Base-by-base conservation (phyloP, 2,113 vertebrate genomes). In the Ploceus nigricollis region DNA sequence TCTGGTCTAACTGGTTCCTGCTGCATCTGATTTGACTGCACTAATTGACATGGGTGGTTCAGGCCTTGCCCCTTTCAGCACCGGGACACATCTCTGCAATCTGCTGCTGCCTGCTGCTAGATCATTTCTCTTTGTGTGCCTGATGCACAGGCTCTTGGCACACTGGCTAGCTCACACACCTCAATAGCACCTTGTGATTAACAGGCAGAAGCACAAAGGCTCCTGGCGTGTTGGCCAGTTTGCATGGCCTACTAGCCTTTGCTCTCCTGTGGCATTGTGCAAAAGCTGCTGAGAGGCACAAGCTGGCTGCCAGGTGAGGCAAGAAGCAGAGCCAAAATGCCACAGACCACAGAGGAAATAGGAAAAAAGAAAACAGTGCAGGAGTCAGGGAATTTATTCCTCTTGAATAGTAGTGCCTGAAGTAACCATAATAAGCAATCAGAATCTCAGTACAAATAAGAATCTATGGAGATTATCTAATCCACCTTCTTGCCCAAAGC, bases 171-270 rank as follows among this genome's bases (percentile, higher is more conserved):
- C 85, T 96, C 82, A 60, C 91, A 89, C 92, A 97, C 93, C 94
- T 96, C 94, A 40, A 85, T 25, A 92, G 87, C 86, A 96, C 90
- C 87, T 96, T 96, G 79, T 94, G 97, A 94, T 97, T 95, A 97
- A 96, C 93, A 92, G 89, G 89, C 87, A 91, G 92, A 90, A 88
- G 75, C 83, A 95, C 71, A 96, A 92, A 95, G 86, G 56, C 64
- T 95, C 76, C 86, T 95, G 96, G 87, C 2, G 19, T 2, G 33
- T 58, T 93, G 94, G 92, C 94, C 80, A 92, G 85, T 81, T 94
- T 91, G 81, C 60, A 73, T 0, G 0, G 90, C 90, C 86, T 79
- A 73, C 86, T 92, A 91, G 93, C 86, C 94, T 94, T 86, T 91
- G 90, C 75, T 87, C 65, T 95, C 42, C 47, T 37, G 61, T 83